Evolutionary conservation across 2,888 invertebrate genomes (phyloP).

Genomic region (Pemphredon lugubris): DNA sequence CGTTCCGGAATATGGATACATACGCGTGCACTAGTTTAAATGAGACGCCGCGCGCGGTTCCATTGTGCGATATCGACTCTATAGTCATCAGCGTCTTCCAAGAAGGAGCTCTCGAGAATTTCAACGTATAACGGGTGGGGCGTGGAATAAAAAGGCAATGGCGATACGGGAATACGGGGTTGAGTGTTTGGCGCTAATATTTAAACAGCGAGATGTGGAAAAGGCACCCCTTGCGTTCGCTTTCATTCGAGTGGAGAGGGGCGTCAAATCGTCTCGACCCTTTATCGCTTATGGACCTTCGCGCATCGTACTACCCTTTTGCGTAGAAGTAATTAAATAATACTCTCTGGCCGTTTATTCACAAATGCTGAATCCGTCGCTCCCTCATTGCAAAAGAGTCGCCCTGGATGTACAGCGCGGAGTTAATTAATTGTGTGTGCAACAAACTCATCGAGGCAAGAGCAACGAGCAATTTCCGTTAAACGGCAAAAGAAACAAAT

Average conservation of each 20-base stretch:
- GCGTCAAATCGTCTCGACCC: slow-evolving; percentile 27
- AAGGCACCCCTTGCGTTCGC: slow-evolving; percentile 17
- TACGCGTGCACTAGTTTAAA: neutral
- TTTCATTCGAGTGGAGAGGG: slow-evolving; percentile 22
- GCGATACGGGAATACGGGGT: too few relatives aligned
- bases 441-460: slow-evolving; percentile 1
- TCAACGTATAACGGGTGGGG: neutral
- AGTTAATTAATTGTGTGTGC: slow-evolving; percentile 25
- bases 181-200: slow-evolving; percentile 28
- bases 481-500: slow-evolving; percentile 18
- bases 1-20: too few relatives aligned
- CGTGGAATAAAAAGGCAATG: slow-evolving; percentile 15
- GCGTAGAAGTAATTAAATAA: slow-evolving; percentile 33
- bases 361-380: too few relatives aligned
- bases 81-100: slow-evolving; percentile 24
- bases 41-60: neutral
- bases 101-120: slow-evolving; percentile 37
- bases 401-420: too few relatives aligned
- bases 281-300: slow-evolving; percentile 34
- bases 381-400: too few relatives aligned
- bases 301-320: slow-evolving; percentile 14
- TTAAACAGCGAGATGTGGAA: slow-evolving; percentile 30
- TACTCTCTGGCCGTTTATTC: slow-evolving; percentile 32
- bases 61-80: slow-evolving; percentile 39
- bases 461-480: slow-evolving; percentile 3